These are phyloP conservation scores for Hydrochoerus hydrochaeris DNA, from an alignment of 2,113 vertebrate genomes.

Conservation along the genomic window DNA sequence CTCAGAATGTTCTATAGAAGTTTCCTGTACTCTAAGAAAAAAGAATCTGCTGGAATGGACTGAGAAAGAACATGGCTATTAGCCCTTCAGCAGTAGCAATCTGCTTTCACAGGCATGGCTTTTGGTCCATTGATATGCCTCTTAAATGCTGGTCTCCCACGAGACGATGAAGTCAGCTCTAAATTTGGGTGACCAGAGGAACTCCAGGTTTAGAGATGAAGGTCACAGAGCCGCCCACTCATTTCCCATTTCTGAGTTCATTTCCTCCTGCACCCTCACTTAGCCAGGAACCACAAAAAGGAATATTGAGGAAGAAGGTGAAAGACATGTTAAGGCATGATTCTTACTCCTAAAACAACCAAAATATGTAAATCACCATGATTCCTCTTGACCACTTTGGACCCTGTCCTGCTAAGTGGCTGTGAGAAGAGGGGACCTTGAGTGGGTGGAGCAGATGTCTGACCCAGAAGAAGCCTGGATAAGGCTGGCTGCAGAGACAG, in stretches of 20 bases:
- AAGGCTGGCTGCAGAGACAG: neutral
- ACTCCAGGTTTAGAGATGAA: neutral
- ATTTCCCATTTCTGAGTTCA: neutral
- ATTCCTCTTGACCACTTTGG: neutral
- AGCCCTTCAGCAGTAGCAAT: neutral
- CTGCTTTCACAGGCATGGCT: neutral
- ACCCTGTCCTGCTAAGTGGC: neutral
- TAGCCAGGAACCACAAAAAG: neutral
- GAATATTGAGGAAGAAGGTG: neutral
- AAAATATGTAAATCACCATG: neutral
- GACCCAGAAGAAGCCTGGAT: neutral
- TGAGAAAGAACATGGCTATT: neutral
- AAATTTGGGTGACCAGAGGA: neutral
- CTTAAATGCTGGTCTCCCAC: neutral
- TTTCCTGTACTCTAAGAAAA: neutral
- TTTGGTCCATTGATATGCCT: neutral
- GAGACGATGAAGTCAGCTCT: neutral
- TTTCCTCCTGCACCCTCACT: neutral
- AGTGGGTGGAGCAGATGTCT: neutral
- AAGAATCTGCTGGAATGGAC: neutral
- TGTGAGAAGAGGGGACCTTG: neutral
- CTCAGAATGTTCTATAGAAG: neutral
- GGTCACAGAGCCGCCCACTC: fast-evolving
- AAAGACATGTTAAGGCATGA: neutral
- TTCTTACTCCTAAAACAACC: neutral